Evolutionary conservation across 23 tunicate species (phyloP).

Genomic region (Halocynthia aurantium): DNA sequence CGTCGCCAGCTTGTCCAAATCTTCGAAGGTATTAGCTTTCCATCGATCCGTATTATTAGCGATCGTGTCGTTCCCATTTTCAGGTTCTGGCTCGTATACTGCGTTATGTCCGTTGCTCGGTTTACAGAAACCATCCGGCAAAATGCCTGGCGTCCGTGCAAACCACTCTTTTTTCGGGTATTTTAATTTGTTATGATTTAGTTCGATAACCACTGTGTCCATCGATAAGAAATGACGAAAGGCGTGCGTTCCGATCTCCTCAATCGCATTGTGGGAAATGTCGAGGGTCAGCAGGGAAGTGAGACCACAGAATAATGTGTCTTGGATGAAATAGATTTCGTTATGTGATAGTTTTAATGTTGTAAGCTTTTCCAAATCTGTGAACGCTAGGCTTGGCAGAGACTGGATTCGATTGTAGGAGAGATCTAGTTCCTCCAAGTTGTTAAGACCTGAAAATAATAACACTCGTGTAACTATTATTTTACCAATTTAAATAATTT

Average conservation of each 20-base stretch:
- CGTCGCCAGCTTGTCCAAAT: too few species aligned
- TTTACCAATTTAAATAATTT: too few species aligned
- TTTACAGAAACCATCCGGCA: too few species aligned
- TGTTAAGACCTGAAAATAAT: conserved; percentile 23
- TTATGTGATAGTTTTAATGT: conserved; percentile 33
- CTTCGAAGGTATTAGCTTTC: too few species aligned
- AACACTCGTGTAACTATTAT: too few species aligned
- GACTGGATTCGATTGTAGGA: conserved; percentile 43
- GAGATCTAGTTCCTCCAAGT: conserved; percentile 43
- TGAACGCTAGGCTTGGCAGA: conserved; percentile 28
- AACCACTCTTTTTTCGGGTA: conserved; percentile 50
- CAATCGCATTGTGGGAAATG: conserved; percentile 36
- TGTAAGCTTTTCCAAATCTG: conserved; percentile 7
- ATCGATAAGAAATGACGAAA: conserved; percentile 15
- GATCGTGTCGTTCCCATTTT: too few species aligned
- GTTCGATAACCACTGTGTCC: conserved; percentile 30
- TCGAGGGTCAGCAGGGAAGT: conserved; percentile 29
- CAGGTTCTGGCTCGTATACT: too few species aligned
- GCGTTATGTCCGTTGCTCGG: too few species aligned
- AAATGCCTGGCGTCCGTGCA: background rate
- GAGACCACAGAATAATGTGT: conserved; percentile 32
- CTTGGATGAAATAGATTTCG: conserved; percentile 28
- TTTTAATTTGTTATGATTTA: conserved; percentile 33
- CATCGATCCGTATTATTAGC: too few species aligned
- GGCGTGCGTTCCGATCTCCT: conserved; percentile 36